Conservation (phyloP, 2,113 vertebrate genomes). For the Okapia johnstoni region DNA sequence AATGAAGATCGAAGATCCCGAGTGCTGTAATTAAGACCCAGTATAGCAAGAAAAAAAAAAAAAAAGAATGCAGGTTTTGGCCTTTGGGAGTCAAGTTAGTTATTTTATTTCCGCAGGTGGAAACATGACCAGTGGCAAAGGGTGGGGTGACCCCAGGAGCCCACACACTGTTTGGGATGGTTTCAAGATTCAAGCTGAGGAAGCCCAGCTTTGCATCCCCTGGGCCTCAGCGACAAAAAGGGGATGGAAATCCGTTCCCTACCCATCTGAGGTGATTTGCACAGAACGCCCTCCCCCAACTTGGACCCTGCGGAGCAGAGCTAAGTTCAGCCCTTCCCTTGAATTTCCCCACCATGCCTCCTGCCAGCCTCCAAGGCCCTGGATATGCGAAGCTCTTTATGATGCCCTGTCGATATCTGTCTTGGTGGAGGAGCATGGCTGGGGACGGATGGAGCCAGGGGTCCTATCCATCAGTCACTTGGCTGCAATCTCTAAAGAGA, state of each 20-base stretch:
- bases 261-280: background rate
- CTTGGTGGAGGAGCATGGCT: conserved; percentile 29
- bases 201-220: background rate
- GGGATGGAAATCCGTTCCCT: background rate
- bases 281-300: background rate
- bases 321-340: background rate
- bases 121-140: background rate
- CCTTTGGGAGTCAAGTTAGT: background rate
- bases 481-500: conserved; percentile 72
- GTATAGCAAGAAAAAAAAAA: background rate
- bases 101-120: no score
- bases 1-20: background rate
- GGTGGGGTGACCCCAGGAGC: background rate
- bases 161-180: background rate
- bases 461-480: conserved; percentile 69
- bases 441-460: conserved; percentile 61
- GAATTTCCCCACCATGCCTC: background rate
- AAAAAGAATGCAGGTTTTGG: background rate
- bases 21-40: background rate
- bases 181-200: background rate
- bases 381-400: conserved; percentile 54
- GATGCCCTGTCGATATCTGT: conserved; percentile 63
- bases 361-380: background rate
- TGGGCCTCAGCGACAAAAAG: background rate
- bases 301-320: background rate